Evolutionary conservation across 2,888 invertebrate genomes (phyloP), one percentile per base, ranked within the genome.

Genomic region (Bruchidius siliquastri): DNA sequence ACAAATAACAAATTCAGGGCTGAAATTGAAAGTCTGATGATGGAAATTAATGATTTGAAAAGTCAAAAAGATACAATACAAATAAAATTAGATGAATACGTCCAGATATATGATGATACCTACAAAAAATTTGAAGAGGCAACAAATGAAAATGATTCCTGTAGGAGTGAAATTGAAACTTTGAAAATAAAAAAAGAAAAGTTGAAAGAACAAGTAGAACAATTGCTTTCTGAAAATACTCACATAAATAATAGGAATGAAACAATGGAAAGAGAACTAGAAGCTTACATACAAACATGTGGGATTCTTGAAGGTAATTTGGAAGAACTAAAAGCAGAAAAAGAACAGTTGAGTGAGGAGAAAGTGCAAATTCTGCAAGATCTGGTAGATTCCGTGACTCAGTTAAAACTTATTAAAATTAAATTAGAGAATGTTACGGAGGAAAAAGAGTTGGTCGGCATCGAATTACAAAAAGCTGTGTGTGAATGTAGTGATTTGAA

Each of bases 1-100:
- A 70, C 70, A 70, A 22, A 4, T 22, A 18, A 21, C 8, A 70
- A 22, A 68, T 20, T 67, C 30, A 70, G 22, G 22, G 22, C 21
- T 18, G 68, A 71, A 67, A 73, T 73, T 21, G 20, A 71, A 69
- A 49, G 2, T 32, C 20, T 49, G 49, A 49, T 49, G 49, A 13
- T 49, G 49, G 13, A 49, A 49, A 49, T 49, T 1, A 3, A 49
- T 3, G 13, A 13, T 13, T 49, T 26, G 18, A 49, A 20, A 67
- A 67, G 1, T n/a, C 20, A 72, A 67, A 72, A 67, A 67, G 66
- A 49, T 18, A 13, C 18, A 13, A 13, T 49, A 1, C 49, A 49
- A 18, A 49, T 3, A 49, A 49, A 49, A 49, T 13, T 49, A 1
- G 49, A 49, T 1, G 49, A 49, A 18, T 49, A 49, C 49, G 13